phyloP scores from a whole-genome alignment of 2,888 invertebrate species.

The Epirrhoe alternata region DNA sequence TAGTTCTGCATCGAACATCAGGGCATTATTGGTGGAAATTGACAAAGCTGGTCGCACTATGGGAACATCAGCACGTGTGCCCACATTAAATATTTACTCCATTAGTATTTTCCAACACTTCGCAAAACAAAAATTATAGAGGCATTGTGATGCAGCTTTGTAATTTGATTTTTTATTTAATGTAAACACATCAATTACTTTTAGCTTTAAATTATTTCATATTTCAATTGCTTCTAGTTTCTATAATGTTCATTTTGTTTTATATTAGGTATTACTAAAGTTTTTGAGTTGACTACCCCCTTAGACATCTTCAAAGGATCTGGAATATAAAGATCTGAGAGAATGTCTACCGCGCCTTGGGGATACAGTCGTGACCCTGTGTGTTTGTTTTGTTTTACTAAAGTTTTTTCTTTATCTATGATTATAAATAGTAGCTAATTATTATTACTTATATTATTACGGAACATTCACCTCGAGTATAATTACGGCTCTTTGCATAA shows the following conservation, averaged over 20 bases:
- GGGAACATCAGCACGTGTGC: slow-evolving; percentile 74
- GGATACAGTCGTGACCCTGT: too few relatives aligned
- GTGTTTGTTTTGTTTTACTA: too few relatives aligned
- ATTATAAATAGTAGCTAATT: slow-evolving; percentile 67
- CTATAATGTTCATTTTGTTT: slow-evolving; percentile 9
- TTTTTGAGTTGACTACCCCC: too few relatives aligned
- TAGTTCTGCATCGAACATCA: slow-evolving; percentile 74
- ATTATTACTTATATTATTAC: slow-evolving; percentile 56
- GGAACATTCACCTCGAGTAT: slow-evolving; percentile 73
- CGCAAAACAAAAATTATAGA: slow-evolving; percentile 69
- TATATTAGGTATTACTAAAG: too few relatives aligned
- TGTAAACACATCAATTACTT: slow-evolving; percentile 50
- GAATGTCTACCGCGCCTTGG: too few relatives aligned
- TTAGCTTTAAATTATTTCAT: slow-evolving; percentile 20
- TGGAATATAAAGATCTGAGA: too few relatives aligned
- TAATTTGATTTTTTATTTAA: slow-evolving; percentile 59
- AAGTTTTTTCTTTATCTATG: slow-evolving; percentile 42
- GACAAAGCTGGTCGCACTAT: slow-evolving; percentile 74
- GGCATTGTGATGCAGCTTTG: slow-evolving; percentile 54
- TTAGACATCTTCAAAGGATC: too few relatives aligned
- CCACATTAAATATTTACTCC: slow-evolving; percentile 72
- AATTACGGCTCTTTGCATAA: slow-evolving; percentile 79
- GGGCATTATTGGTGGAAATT: slow-evolving; percentile 72
- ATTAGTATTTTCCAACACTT: slow-evolving; percentile 55
- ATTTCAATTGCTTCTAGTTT: slow-evolving; percentile 33